A percentile compares a stretch with the other conserved stretches of the same genome.
Conservation (phyloP, 2,113 vertebrate genomes). For the Otis tarda region DNA sequence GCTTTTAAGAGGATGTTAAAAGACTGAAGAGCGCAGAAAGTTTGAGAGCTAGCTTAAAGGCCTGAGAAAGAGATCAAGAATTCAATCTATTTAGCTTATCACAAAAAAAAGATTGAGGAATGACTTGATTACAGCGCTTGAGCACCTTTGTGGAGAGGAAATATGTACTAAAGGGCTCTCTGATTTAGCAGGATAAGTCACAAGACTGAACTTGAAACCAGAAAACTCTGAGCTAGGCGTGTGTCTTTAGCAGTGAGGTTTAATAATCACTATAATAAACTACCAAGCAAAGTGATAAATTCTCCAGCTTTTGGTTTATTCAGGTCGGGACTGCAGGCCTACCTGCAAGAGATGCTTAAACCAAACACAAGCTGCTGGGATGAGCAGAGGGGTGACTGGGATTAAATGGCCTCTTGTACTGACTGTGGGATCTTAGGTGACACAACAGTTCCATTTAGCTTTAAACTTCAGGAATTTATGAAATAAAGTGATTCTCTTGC, state of each 20-base stretch:
- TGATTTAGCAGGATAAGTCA: background rate
- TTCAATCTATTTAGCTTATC: background rate
- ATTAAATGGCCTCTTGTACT: background rate
- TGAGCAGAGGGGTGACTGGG: background rate
- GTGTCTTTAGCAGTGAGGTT: background rate
- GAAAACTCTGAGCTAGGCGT: background rate
- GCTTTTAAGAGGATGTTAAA: background rate
- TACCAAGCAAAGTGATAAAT: background rate
- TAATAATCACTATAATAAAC: background rate
- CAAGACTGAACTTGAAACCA: constrained; percentile 3
- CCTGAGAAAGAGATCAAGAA: background rate
- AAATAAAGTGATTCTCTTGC: background rate
- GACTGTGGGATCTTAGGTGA: background rate
- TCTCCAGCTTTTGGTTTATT: background rate
- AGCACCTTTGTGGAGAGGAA: background rate
- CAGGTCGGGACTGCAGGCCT: background rate
- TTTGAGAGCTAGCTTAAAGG: background rate
- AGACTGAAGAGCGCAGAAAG: background rate
- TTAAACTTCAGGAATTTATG: background rate
- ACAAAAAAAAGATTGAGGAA: background rate
- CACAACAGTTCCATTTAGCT: background rate
- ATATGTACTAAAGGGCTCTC: background rate
- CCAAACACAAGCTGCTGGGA: background rate
- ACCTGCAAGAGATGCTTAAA: background rate
- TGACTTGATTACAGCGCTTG: background rate